A percentile compares a stretch with the other conserved stretches of the same genome.
phyloP scores from a whole-genome alignment of 1,140 invertebrate species.

The Apis laboriosa region DNA sequence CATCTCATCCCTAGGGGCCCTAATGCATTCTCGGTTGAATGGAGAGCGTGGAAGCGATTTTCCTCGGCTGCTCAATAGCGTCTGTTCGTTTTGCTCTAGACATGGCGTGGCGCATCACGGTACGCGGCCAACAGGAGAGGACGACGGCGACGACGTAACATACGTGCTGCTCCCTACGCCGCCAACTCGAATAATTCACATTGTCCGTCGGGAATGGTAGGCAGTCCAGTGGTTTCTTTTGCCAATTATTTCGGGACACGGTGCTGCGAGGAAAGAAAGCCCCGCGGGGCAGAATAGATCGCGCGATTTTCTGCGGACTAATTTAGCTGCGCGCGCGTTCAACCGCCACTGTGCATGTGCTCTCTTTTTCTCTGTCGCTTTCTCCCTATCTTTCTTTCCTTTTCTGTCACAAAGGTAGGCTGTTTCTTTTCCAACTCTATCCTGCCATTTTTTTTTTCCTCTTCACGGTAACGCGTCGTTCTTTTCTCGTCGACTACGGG shows the following conservation, averaged over 20 bases:
- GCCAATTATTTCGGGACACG: slow-evolving; percentile 80
- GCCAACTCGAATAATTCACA: slow-evolving; percentile 81
- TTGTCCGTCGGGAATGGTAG: slow-evolving; percentile 80
- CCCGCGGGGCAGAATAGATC: slow-evolving; percentile 76
- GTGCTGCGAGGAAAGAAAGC: slow-evolving; percentile 77
- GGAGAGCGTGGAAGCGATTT: slow-evolving; percentile 51
- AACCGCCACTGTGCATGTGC: slow-evolving; percentile 20
- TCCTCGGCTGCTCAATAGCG: slow-evolving; percentile 52
- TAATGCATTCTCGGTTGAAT: slow-evolving; percentile 57
- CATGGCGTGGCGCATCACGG: slow-evolving; percentile 20
- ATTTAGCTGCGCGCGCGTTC: slow-evolving; percentile 72
- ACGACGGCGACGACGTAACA: slow-evolving; percentile 56
- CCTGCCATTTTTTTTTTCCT: neutral
- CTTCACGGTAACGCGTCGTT: neutral
- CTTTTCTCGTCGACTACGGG: slow-evolving; percentile 15
- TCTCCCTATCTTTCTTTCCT: neutral
- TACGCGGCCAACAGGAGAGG: slow-evolving; percentile 48
- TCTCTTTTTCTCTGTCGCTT: slow-evolving; percentile 16
- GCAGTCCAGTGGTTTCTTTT: slow-evolving; percentile 78
- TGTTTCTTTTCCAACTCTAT: neutral
- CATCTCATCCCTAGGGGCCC: neutral
- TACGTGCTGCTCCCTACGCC: slow-evolving; percentile 72
- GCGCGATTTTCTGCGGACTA: slow-evolving; percentile 78
- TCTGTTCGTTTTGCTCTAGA: slow-evolving; percentile 51
- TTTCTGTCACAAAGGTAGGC: neutral